Conservation (phyloP, 2,113 vertebrate genomes). For the Penelope pileata region DNA sequence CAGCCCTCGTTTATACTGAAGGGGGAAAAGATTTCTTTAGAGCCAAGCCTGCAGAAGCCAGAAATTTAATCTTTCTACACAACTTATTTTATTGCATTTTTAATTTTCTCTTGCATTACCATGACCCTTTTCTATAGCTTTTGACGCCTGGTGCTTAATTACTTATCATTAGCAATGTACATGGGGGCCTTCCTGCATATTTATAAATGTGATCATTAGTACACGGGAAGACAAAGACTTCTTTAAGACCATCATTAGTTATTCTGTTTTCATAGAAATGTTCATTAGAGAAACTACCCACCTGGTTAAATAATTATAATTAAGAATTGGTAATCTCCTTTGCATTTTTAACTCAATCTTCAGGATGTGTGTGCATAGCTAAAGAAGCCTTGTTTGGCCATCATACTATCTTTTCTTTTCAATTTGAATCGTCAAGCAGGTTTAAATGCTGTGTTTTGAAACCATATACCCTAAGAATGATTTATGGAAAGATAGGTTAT, state of each 20-base stretch:
- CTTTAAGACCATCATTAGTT: slow-evolving; percentile 87
- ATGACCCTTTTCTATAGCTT: slow-evolving; percentile 83
- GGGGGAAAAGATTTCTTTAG: slow-evolving; percentile 60
- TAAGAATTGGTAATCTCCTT: slow-evolving; percentile 82
- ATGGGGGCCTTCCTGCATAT: slow-evolving; percentile 84
- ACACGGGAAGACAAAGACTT: slow-evolving; percentile 84
- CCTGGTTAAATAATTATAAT: slow-evolving; percentile 88
- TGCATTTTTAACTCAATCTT: slow-evolving; percentile 80
- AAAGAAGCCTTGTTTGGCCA: slow-evolving; percentile 67
- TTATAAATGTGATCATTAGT: slow-evolving; percentile 89
- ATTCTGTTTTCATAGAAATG: slow-evolving; percentile 86
- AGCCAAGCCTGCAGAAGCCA: slow-evolving; percentile 67
- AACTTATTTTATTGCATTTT: slow-evolving; percentile 86
- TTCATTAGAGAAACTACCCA: slow-evolving; percentile 88
- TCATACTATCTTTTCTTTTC: slow-evolving; percentile 59
- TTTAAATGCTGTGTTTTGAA: slow-evolving; percentile 65
- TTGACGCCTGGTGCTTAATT: slow-evolving; percentile 85
- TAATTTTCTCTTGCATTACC: slow-evolving; percentile 83
- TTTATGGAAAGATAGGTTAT: slow-evolving; percentile 43
- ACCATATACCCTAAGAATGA: slow-evolving; percentile 50
- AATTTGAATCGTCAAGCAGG: slow-evolving; percentile 57
- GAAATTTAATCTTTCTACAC: slow-evolving; percentile 80
- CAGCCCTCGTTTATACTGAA: slow-evolving; percentile 10
- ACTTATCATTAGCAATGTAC: slow-evolving; percentile 87
- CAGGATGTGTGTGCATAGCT: slow-evolving; percentile 49